phyloP scores from a whole-genome alignment of 2,797 vertebrate genomes.

The Sphaeramia orbicularis region DNA sequence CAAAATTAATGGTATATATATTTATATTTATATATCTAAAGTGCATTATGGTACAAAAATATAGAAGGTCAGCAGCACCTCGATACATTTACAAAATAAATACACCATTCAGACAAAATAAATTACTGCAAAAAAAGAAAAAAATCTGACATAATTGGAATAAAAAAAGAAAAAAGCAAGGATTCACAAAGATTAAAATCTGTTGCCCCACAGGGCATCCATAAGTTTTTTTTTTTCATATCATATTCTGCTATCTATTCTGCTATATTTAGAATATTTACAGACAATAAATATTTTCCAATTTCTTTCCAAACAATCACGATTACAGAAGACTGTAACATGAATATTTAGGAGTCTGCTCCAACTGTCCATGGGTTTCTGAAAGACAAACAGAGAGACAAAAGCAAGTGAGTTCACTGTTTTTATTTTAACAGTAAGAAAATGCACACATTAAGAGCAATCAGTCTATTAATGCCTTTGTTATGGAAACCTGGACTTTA shows the following conservation, averaged over 20 bases:
- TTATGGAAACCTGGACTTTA: too few relatives aligned
- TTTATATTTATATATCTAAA: conserved; percentile 95
- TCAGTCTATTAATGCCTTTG: too few relatives aligned
- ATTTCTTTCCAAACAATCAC: conserved; percentile 91
- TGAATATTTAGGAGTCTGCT: conserved; percentile 85
- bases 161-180: conserved; percentile 75
- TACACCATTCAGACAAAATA: conserved; percentile 95
- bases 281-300: conserved; percentile 97
- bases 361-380: conserved; percentile 85
- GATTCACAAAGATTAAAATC: conserved; percentile 84
- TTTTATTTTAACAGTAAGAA: not conserved
- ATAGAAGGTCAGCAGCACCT: conserved; percentile 98
- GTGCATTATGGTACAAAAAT: conserved; percentile 99
- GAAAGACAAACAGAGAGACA: conserved; percentile 68
- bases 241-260: conserved; percentile 79
- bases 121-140: conserved; percentile 88
- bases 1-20: conserved; percentile 89
- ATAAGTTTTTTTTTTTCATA: conserved; percentile 75
- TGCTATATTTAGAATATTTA: conserved; percentile 94
- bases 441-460: too few relatives aligned
- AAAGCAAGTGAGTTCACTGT: not conserved
- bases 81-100: conserved; percentile 98
- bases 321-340: conserved; percentile 88
- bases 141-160: conserved; percentile 87
- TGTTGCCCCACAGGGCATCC: conserved; percentile 73